These are phyloP conservation scores for Drosophila cognata DNA, from an alignment of 2,888 invertebrate genomes.

Conservation along the genomic window DNA sequence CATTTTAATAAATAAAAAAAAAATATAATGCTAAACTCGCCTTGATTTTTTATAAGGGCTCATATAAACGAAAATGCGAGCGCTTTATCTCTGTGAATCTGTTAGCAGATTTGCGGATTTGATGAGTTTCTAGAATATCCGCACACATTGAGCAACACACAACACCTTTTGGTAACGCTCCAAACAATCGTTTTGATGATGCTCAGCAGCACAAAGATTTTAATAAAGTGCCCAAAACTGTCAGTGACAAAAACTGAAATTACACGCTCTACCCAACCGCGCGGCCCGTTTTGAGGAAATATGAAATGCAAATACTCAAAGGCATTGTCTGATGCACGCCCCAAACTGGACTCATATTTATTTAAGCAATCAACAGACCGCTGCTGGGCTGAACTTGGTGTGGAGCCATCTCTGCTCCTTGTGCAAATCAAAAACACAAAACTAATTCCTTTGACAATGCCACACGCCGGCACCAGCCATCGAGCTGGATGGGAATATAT, in stretches of 20 bases:
- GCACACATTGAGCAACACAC: conserved; percentile 19
- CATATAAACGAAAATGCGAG: neutral
- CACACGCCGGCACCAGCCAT: conserved; percentile 66
- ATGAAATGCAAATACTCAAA: conserved; percentile 69
- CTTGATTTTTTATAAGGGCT: neutral
- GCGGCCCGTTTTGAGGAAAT: conserved; percentile 27
- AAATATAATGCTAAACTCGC: neutral
- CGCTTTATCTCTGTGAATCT: neutral
- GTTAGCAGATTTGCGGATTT: neutral
- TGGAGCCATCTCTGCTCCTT: conserved; percentile 56
- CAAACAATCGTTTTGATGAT: conserved; percentile 55
- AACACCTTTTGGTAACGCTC: conserved; percentile 1
- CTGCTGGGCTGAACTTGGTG: conserved; percentile 48
- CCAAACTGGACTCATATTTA: conserved; percentile 69
- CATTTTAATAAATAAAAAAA: neutral
- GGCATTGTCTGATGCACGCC: conserved; percentile 74
- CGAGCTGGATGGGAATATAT: conserved; percentile 8
- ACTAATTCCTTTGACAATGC: conserved; percentile 80
- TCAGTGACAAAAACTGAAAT: conserved; percentile 73
- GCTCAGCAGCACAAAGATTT: conserved; percentile 61
- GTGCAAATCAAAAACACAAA: conserved; percentile 79
- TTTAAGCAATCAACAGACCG: conserved; percentile 75
- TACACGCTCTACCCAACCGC: conserved; percentile 29
- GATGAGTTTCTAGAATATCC: conserved; percentile 9
- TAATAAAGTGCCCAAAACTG: conserved; percentile 77